Conservation (phyloP, 2,797 vertebrate genomes). For the Notoglanidium macrostoma region DNA sequence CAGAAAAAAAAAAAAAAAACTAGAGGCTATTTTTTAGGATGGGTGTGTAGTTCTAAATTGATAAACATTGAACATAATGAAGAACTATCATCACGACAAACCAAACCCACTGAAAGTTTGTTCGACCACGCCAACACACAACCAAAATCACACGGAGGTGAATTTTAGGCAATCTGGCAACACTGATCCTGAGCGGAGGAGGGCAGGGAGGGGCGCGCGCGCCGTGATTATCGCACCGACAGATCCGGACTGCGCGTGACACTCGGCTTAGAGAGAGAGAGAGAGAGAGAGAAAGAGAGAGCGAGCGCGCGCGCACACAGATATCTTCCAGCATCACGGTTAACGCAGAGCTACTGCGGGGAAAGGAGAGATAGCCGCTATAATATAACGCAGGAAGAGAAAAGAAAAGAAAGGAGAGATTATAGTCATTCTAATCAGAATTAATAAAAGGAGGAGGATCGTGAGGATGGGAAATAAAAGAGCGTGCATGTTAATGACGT, state of each 20-base stretch:
- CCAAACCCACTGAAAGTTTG: not conserved
- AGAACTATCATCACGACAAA: not conserved
- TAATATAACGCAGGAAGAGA: not conserved
- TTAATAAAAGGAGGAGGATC: constrained; percentile 48
- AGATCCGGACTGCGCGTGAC: constrained; percentile 9
- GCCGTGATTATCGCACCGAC: constrained; percentile 21
- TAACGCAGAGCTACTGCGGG: not conserved
- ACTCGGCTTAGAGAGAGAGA: not conserved
- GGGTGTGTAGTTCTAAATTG: not conserved
- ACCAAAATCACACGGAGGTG: not conserved
- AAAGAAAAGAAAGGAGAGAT: constrained; percentile 33
- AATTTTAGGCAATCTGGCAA: not conserved
- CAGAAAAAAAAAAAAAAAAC: not conserved
- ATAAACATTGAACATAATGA: not conserved
- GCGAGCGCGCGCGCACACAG: not conserved
- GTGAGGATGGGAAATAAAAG: constrained; percentile 75
- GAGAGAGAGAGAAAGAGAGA: not conserved
- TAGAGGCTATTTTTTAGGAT: not conserved
- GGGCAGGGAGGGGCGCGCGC: constrained; percentile 8
- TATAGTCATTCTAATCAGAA: not conserved
- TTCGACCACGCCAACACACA: not conserved
- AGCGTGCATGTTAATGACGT: constrained; percentile 72
- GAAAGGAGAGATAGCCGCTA: not conserved
- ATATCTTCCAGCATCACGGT: constrained; percentile 15
- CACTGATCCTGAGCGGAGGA: not conserved